Evolutionary conservation across 2,888 invertebrate species (phyloP).

Genomic region (Bruchidius siliquastri): DNA sequence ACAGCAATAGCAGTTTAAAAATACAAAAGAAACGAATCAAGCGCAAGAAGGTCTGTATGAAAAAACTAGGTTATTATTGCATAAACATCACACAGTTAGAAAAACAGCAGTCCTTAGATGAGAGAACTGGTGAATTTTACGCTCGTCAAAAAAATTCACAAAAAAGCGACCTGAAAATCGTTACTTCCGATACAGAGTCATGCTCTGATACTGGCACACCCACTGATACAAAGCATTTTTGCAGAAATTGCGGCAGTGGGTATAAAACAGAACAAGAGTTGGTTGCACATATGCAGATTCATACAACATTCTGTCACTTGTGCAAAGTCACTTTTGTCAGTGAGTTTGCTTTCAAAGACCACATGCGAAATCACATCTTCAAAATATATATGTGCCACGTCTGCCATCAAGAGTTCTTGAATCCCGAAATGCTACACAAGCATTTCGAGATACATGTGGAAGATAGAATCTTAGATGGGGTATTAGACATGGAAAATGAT

Average conservation of each 20-base stretch:
- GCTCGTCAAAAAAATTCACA: slow-evolving; percentile 16
- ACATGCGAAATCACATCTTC: slow-evolving; percentile 29
- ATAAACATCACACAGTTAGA: slow-evolving; percentile 25
- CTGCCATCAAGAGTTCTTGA: slow-evolving; percentile 30
- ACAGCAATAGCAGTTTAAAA: slow-evolving; percentile 10
- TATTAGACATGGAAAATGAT: slow-evolving; percentile 34
- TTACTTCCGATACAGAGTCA: slow-evolving; percentile 33
- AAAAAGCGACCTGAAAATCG: slow-evolving; percentile 19
- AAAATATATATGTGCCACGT: slow-evolving; percentile 32
- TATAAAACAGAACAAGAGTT: slow-evolving; percentile 28
- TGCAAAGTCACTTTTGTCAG: slow-evolving; percentile 29
- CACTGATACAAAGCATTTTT: slow-evolving; percentile 27
- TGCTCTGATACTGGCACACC: slow-evolving; percentile 28
- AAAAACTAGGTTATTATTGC: slow-evolving; percentile 21
- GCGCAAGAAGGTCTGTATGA: slow-evolving; percentile 11
- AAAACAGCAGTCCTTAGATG: slow-evolving; percentile 22
- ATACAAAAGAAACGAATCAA: slow-evolving; percentile 9
- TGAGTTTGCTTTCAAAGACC: slow-evolving; percentile 26
- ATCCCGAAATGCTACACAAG: slow-evolving; percentile 24
- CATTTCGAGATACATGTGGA: slow-evolving; percentile 34
- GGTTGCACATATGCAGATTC: slow-evolving; percentile 29
- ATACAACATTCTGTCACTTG: slow-evolving; percentile 30
- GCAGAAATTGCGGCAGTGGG: slow-evolving; percentile 32
- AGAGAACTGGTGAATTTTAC: slow-evolving; percentile 30
- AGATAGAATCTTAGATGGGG: slow-evolving; percentile 29